Evolutionary conservation across 2,113 vertebrate species (phyloP), one percentile per base, ranked within the genome.

Genomic region (Pandion haliaetus): DNA sequence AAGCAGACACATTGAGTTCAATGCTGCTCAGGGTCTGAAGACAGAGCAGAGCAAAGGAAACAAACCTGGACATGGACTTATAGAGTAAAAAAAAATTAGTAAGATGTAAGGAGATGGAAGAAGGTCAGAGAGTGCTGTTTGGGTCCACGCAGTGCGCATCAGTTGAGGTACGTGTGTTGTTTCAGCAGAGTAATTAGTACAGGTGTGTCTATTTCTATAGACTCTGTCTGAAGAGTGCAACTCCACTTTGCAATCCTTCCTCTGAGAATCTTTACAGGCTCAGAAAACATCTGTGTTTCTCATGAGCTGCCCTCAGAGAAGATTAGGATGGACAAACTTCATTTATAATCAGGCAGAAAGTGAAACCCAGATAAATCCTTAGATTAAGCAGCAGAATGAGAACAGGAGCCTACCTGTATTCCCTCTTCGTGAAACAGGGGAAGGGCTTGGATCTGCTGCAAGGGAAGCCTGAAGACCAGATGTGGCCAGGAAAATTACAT

Each of bases 251-350:
- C 55, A 91, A 0, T 69, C 21, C 44, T 74, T 95, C 80, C 49
- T 86, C 24, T 61, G 73, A 82, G 80, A 93, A 36, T 42, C 65
- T 82, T 83, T 63, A 14, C 40, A 67, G n/a, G 52, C 61, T 92
- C 70, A 94, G 65, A 86, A 86, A 92, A 86, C 57, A 84, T 89
- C 72, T 90, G 86, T 86, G 61, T 12, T 78, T 86, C 88, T 92
- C 36, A 54, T 10, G 3, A 95, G 40, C 69, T 59, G 24, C 36
- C 61, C 38, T 34, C 36, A 85, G 81, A 70, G 87, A 93, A 90
- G 86, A 93, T 93, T 83, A 92, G 54, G 40, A 49, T 73, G 88
- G 94, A 79, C 85, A 87, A 91, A 88, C 76, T 88, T 91, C 49
- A 65, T 71, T 66, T 91, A 80, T 25, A 55, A 32, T 86, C 63